Conservation (phyloP, 2,888 invertebrate genomes). For the Nomada fabriciana region DNA sequence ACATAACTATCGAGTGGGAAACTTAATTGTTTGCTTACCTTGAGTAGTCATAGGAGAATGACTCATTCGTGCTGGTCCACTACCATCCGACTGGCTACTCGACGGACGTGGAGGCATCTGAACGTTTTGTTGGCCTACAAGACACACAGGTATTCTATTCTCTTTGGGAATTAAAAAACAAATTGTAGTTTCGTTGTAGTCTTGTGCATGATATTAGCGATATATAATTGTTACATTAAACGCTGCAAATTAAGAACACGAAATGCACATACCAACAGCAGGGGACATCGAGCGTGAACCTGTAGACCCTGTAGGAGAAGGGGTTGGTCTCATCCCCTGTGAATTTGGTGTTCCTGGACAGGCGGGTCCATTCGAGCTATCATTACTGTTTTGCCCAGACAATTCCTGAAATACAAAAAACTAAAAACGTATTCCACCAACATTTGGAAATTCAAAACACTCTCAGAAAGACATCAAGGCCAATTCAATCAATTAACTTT, state of each 20-base stretch:
- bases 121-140: constrained; percentile 94
- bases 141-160: background rate
- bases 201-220: background rate
- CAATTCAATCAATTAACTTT: background rate
- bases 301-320: constrained; percentile 96
- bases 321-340: constrained; percentile 95
- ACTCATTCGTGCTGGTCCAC: constrained; percentile 88
- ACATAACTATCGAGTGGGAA: background rate
- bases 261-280: constrained; percentile 92
- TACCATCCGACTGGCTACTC: constrained; percentile 88
- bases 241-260: background rate
- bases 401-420: constrained; percentile 88
- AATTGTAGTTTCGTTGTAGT: background rate
- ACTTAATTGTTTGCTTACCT: constrained; percentile 77
- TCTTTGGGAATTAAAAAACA: background rate
- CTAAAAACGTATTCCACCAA: background rate
- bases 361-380: constrained; percentile 90
- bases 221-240: background rate
- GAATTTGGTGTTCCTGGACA: constrained; percentile 89
- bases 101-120: constrained; percentile 98
- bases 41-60: constrained; percentile 90
- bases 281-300: constrained; percentile 99
- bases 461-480: background rate
- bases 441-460: background rate
- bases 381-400: constrained; percentile 94